These are phyloP conservation scores for Sebastes iracundus DNA, from an alignment of 2,797 vertebrate genomes.

Conservation along the genomic window DNA sequence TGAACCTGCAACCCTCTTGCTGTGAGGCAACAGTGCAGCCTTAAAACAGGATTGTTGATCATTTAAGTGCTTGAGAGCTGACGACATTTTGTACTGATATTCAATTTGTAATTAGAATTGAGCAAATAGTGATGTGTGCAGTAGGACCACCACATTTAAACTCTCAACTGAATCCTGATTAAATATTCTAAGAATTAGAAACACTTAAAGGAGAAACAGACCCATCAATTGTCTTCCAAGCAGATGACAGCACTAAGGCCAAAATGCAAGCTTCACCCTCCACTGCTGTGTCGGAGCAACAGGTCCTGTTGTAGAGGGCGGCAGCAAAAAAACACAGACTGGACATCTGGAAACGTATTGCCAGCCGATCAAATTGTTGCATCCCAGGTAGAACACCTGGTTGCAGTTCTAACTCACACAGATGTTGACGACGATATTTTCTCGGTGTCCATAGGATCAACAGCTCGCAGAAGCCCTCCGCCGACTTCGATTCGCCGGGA, in stretches of 20 bases:
- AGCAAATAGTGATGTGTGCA: not conserved
- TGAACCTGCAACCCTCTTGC: too few species aligned
- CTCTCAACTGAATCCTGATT: not conserved
- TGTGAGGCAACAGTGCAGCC: too few species aligned
- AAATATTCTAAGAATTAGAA: not conserved
- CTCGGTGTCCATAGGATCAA: too few species aligned
- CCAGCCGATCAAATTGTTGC: not conserved
- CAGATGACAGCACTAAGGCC: not conserved
- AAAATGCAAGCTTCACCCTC: not conserved
- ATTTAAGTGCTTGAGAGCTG: not conserved
- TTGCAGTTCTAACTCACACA: too few species aligned
- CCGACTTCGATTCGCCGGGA: too few species aligned
- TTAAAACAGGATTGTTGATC: not conserved
- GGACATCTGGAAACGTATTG: not conserved
- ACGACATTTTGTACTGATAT: not conserved
- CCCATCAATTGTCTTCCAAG: not conserved
- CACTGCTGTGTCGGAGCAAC: not conserved
- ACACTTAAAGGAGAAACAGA: not conserved
- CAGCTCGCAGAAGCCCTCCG: too few species aligned
- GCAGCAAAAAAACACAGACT: not conserved
- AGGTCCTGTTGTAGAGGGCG: not conserved
- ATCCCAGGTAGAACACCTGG: not conserved
- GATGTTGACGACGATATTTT: too few species aligned
- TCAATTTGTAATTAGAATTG: not conserved
- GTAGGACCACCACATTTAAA: not conserved